Percentiles rank a stretch among this genome's conserved stretches.
These are phyloP conservation scores for Chrysocyon brachyurus DNA, from an alignment of 2,797 vertebrate genomes.

Conservation along the genomic window DNA sequence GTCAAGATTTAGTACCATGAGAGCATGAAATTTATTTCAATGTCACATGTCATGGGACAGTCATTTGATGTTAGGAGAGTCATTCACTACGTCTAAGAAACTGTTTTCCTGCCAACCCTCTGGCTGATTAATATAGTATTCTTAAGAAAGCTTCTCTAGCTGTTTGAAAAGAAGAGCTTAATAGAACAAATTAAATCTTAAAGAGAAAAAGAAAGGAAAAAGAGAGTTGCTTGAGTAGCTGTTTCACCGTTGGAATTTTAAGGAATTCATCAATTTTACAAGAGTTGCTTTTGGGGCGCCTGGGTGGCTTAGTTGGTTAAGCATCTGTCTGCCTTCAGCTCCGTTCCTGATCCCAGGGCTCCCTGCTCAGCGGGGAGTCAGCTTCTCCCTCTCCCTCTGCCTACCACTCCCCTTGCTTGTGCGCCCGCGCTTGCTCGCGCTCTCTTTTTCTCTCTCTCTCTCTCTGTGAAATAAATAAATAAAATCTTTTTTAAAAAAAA, in stretches of 20 bases:
- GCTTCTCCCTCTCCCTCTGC: too few species aligned
- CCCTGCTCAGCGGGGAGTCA: too few species aligned
- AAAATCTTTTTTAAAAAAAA: too few species aligned
- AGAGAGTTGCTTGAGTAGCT: slow-evolving; percentile 56
- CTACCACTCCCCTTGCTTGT: too few species aligned
- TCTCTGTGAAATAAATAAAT: too few species aligned
- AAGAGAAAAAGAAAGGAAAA: not conserved
- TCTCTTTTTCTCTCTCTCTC: too few species aligned
- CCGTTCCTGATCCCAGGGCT: too few species aligned
- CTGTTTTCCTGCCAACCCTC: not conserved
- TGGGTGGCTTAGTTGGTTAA: too few species aligned
- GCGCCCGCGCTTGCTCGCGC: fast-evolving
- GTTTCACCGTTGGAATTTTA: not conserved
- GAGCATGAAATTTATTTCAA: not conserved
- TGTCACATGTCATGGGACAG: not conserved
- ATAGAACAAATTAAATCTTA: slow-evolving; percentile 62
- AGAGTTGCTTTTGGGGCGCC: slow-evolving; percentile 47
- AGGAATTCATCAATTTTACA: slow-evolving; percentile 77
- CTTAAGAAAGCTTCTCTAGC: slow-evolving; percentile 17
- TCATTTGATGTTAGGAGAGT: not conserved
- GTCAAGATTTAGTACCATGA: slow-evolving; percentile 63
- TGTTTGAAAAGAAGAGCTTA: slow-evolving; percentile 51
- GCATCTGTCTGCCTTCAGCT: too few species aligned
- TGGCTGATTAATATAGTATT: slow-evolving; percentile 1
- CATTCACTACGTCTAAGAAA: slow-evolving; percentile 39